Evolutionary conservation across 2,797 vertebrate species (phyloP).

Genomic region (Rhincodon typus): DNA sequence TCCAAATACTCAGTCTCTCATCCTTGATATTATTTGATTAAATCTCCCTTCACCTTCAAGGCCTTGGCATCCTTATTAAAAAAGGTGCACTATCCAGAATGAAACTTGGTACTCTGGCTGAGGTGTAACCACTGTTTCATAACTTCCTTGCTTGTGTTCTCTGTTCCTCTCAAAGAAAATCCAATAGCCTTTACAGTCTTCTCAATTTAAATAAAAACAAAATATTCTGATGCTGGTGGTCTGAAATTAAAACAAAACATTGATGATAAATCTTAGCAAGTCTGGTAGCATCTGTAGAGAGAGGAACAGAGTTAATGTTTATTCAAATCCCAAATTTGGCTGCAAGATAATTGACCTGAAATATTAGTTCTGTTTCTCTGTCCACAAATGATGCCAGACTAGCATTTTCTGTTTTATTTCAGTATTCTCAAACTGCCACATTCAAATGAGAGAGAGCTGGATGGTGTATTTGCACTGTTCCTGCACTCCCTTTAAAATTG

Average conservation of each 20-base stretch:
- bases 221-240: too few relatives aligned
- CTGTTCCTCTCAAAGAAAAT: neutral
- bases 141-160: neutral
- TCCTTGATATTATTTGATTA: neutral
- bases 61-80: neutral
- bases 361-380: too few relatives aligned
- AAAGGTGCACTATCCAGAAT: neutral
- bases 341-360: too few relatives aligned
- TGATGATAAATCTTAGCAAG: too few relatives aligned
- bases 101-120: neutral
- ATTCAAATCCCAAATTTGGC: too few relatives aligned
- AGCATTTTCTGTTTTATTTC: too few relatives aligned
- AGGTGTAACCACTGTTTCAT: neutral
- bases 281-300: too few relatives aligned
- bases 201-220: neutral
- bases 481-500: neutral
- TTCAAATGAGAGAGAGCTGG: neutral
- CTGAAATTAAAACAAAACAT: too few relatives aligned
- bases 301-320: too few relatives aligned
- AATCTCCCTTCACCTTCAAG: neutral
- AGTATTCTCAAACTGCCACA: neutral
- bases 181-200: neutral
- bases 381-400: too few relatives aligned
- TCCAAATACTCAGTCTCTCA: neutral
- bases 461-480: neutral